Evolutionary conservation across 2,113 vertebrate species (phyloP).

Genomic region (Nanorana parkeri): DNA sequence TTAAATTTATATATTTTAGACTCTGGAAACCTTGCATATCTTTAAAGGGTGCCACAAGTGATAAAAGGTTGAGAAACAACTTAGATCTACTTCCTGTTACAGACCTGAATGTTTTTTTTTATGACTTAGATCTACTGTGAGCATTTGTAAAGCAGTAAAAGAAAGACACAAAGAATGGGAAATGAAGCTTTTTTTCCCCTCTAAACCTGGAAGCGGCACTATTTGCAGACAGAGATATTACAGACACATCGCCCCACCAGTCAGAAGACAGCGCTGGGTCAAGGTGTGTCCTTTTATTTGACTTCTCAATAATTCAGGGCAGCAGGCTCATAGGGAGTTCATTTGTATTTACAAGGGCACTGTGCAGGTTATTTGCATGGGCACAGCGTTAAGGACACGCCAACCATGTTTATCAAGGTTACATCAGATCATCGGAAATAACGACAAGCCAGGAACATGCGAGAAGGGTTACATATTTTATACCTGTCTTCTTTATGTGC

Average conservation of each 20-base stretch:
- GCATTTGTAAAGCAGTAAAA: too few relatives aligned
- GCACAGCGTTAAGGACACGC: slow-evolving; percentile 11
- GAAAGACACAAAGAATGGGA: too few relatives aligned
- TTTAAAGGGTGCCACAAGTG: too few relatives aligned
- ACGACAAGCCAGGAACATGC: slow-evolving; percentile 39
- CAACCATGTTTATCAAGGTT: slow-evolving; percentile 51
- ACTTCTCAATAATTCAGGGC: slow-evolving; percentile 28
- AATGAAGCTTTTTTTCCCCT: not conserved
- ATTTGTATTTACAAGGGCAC: slow-evolving; percentile 48
- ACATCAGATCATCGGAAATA: slow-evolving; percentile 45
- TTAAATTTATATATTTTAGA: too few relatives aligned
- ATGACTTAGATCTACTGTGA: too few relatives aligned
- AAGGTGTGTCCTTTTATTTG: slow-evolving; percentile 1
- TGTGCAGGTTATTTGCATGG: slow-evolving; percentile 40
- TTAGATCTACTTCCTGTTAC: too few relatives aligned
- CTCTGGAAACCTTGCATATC: too few relatives aligned
- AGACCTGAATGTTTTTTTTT: too few relatives aligned
- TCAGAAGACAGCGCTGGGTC: slow-evolving; percentile 2
- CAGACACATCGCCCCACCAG: slow-evolving; percentile 4
- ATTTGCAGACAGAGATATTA: not conserved
- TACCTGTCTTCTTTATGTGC: slow-evolving; percentile 6
- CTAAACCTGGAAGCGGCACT: not conserved
- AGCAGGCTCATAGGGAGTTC: slow-evolving; percentile 1
- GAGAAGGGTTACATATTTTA: slow-evolving; percentile 37
- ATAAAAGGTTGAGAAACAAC: too few relatives aligned